Evolutionary conservation across 2,113 vertebrate species (phyloP).

Genomic region (Lamprotornis superbus): DNA sequence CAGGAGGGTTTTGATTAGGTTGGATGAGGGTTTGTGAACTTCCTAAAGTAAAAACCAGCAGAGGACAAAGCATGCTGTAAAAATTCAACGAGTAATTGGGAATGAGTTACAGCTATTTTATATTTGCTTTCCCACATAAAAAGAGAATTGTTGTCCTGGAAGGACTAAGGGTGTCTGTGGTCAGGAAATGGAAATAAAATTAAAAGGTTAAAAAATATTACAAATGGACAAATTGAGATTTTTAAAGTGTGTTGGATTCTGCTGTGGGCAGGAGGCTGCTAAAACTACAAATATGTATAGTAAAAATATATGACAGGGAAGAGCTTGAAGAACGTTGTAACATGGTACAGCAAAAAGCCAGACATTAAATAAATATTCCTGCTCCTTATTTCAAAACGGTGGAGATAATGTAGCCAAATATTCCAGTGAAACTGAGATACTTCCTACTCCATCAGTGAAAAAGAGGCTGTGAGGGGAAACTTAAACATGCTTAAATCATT

Average conservation of each 20-base stretch:
- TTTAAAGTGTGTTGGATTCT: background rate
- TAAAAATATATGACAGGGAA: background rate
- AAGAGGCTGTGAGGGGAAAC: background rate
- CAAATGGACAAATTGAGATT: background rate
- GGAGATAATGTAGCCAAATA: background rate
- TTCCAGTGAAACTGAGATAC: background rate
- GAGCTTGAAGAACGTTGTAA: background rate
- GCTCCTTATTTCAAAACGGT: background rate
- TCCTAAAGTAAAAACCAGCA: background rate
- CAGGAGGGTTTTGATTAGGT: background rate
- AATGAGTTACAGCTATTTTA: background rate
- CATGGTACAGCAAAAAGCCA: background rate
- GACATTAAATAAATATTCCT: background rate
- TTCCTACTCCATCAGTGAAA: background rate
- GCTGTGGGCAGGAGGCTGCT: background rate
- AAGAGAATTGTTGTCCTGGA: background rate
- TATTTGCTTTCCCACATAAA: background rate
- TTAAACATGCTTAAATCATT: conserved; percentile 29
- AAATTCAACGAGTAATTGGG: background rate
- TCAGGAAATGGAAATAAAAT: background rate
- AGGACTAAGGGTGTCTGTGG: background rate
- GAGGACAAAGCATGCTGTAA: background rate
- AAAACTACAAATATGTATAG: background rate
- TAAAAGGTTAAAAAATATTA: background rate
- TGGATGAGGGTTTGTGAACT: background rate